A percentile compares a stretch with the other conserved stretches of the same genome.
Evolutionary conservation across 2,888 invertebrate species (phyloP).

Genomic region (Nomada fucata): DNA sequence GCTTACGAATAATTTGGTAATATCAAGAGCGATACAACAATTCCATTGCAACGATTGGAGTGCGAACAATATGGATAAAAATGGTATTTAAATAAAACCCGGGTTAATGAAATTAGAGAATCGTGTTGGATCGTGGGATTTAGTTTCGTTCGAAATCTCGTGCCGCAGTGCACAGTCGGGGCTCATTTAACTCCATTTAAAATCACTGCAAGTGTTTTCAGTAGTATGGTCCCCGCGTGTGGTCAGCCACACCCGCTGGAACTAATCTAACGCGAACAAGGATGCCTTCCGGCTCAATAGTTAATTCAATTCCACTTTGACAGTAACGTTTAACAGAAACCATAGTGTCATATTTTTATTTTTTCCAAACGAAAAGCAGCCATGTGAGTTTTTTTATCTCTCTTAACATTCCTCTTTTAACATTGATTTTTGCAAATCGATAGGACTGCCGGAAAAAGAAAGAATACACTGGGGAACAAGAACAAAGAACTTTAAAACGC

Average conservation of each 20-base stretch:
- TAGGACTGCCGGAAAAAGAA: too few species aligned
- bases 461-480: background rate
- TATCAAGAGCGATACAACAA: too few species aligned
- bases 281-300: background rate
- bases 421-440: too few species aligned
- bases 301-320: background rate
- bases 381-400: too few species aligned
- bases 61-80: background rate
- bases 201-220: conserved; percentile 11
- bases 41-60: too few species aligned
- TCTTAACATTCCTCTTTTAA: too few species aligned
- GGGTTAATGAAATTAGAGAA: background rate
- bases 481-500: background rate
- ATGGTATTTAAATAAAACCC: background rate
- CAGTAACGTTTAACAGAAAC: too few species aligned
- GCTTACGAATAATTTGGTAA: too few species aligned
- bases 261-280: background rate
- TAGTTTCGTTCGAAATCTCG: background rate
- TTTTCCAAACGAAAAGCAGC: too few species aligned
- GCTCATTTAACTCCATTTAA: conserved; percentile 15
- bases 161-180: background rate
- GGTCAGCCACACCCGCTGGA: background rate
- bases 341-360: too few species aligned
- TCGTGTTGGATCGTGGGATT: background rate
- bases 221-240: conserved; percentile 8